Percentiles rank a stretch among this genome's conserved stretches.
phyloP scores from a whole-genome alignment of 2,797 vertebrate species.

The Urosaurus nigricauda region DNA sequence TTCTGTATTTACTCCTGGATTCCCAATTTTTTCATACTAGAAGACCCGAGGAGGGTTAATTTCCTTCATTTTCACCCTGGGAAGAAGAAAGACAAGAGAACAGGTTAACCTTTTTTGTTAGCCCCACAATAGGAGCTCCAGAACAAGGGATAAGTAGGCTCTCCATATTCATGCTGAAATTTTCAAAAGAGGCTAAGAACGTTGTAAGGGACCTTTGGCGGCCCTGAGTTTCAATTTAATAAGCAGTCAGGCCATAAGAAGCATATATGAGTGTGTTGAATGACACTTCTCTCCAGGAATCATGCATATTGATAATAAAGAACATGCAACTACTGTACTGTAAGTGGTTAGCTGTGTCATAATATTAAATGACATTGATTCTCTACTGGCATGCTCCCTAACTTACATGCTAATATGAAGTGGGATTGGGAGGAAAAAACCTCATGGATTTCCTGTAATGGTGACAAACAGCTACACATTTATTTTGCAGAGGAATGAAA shows the following conservation, averaged over 20 bases:
- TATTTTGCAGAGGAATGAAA: not conserved
- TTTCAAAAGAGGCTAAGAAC: not conserved
- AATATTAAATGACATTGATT: not conserved
- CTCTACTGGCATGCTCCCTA: not conserved
- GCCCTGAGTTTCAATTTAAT: rapidly evolving
- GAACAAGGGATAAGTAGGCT: not conserved
- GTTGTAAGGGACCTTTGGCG: not conserved
- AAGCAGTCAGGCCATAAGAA: not conserved
- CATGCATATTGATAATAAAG: not conserved
- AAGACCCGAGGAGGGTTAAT: constrained; percentile 49
- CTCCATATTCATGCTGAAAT: not conserved
- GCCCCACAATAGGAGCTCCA: not conserved
- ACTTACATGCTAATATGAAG: not conserved
- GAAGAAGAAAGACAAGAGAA: constrained; percentile 52
- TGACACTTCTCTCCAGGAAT: constrained; percentile 3
- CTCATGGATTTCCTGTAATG: not conserved
- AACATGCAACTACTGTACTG: not conserved
- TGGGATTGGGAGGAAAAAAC: not conserved
- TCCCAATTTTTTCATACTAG: constrained; percentile 31
- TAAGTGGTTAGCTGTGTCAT: not conserved
- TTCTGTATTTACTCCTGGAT: constrained; percentile 63
- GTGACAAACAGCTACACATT: not conserved
- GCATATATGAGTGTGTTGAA: rapidly evolving
- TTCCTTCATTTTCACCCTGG: constrained; percentile 69
- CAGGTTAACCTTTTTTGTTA: constrained; percentile 14